These are phyloP conservation scores for Venusia cambrica DNA, from an alignment of 2,888 invertebrate genomes.

Conservation along the genomic window DNA sequence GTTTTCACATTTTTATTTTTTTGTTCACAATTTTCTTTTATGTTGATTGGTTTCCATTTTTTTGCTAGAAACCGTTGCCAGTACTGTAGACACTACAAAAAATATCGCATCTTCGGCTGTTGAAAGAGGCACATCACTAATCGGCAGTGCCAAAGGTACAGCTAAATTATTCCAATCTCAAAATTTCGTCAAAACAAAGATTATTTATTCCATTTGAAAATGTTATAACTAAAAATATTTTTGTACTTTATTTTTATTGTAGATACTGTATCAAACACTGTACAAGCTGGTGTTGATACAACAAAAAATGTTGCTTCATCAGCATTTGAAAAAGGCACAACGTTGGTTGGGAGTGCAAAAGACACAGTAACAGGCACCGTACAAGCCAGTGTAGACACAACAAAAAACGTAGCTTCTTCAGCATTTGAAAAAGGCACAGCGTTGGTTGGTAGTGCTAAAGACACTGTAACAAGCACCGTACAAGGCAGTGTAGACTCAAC, in stretches of 20 bases:
- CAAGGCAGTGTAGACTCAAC: constrained; percentile 46
- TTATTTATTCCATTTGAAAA: too few species aligned
- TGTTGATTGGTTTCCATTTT: too few species aligned
- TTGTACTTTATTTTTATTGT: too few species aligned
- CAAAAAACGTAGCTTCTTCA: constrained; percentile 46
- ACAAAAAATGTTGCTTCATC: constrained; percentile 47
- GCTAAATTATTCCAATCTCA: too few species aligned
- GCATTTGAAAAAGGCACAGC: constrained; percentile 45
- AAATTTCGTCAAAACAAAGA: too few species aligned
- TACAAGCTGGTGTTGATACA: constrained; percentile 45
- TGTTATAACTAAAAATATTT: not conserved
- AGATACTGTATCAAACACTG: constrained; percentile 47
- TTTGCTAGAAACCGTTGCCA: constrained; percentile 45
- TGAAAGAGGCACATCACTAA: constrained; percentile 39
- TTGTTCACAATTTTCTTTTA: too few species aligned
- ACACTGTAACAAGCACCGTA: constrained; percentile 42
- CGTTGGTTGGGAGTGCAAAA: constrained; percentile 46
- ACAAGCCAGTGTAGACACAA: constrained; percentile 44
- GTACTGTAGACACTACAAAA: constrained; percentile 50
- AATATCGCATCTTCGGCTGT: constrained; percentile 39
- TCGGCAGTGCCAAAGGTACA: constrained; percentile 42
- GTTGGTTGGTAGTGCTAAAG: constrained; percentile 37
- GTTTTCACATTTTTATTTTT: too few species aligned
- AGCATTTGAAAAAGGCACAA: constrained; percentile 47
- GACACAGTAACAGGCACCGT: constrained; percentile 43